Percentiles rank a stretch among this genome's conserved stretches.
Evolutionary conservation across 2,888 invertebrate genomes (phyloP).

Genomic region (Horisme vitalbata): DNA sequence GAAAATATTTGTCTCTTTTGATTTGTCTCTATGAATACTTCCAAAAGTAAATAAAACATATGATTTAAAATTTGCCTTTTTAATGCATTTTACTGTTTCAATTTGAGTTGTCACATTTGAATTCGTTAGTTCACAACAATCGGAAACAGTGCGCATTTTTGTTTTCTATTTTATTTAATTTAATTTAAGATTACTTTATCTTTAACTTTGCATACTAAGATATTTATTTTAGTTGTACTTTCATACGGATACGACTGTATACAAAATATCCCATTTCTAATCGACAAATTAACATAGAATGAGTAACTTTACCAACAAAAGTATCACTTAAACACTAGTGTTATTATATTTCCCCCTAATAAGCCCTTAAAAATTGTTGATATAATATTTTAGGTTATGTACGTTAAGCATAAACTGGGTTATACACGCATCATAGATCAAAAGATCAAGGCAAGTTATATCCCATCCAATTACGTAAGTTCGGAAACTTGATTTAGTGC

Average conservation of each 20-base stretch:
- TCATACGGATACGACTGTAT: constrained; percentile 80
- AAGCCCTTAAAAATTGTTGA: constrained; percentile 62
- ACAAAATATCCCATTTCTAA: constrained; percentile 45
- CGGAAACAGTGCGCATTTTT: constrained; percentile 67
- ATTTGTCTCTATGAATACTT: constrained; percentile 49
- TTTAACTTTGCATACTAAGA: constrained; percentile 77
- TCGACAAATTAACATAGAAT: constrained; percentile 21
- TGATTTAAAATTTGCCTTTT: constrained; percentile 69
- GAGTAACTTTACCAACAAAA: constrained; percentile 24
- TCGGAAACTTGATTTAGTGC: no score
- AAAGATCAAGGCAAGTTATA: neutral
- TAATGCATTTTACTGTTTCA: constrained; percentile 69
- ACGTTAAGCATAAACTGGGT: constrained; percentile 42
- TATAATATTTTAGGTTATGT: constrained; percentile 54
- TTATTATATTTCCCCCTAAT: constrained; percentile 45
- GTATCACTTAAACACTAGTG: constrained; percentile 18
- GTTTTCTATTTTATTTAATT: constrained; percentile 54
- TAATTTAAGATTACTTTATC: constrained; percentile 72
- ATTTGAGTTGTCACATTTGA: constrained; percentile 44
- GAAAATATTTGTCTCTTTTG: constrained; percentile 40
- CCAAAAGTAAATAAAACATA: constrained; percentile 64
- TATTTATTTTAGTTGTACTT: constrained; percentile 82
- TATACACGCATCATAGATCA: constrained; percentile 9
- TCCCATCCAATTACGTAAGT: no score
- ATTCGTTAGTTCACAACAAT: constrained; percentile 38